Evolutionary conservation across 2,888 invertebrate species (phyloP).

Genomic region (Xanthorhoe spadicearia): DNA sequence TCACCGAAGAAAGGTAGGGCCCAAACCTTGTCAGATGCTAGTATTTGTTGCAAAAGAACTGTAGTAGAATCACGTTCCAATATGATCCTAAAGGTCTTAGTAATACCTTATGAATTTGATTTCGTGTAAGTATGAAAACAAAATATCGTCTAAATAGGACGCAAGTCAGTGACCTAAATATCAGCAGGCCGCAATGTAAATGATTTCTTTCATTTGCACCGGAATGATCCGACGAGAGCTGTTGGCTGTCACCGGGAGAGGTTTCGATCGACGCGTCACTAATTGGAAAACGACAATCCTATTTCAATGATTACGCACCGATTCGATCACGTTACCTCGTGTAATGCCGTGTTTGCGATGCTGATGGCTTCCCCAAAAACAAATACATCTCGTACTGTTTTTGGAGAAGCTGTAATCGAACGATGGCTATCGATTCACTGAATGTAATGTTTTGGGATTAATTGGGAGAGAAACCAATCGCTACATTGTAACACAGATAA

Average conservation of each 20-base stretch:
- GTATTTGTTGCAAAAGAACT: too few species aligned
- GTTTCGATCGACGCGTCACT: conserved; percentile 63
- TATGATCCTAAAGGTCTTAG: too few species aligned
- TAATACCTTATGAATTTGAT: too few species aligned
- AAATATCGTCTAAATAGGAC: neutral
- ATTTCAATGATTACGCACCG: conserved; percentile 74
- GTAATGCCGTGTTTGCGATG: conserved; percentile 41
- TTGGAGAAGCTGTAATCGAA: conserved; percentile 18
- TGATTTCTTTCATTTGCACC: conserved; percentile 26
- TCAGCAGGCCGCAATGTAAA: conserved; percentile 17
- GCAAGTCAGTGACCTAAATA: neutral
- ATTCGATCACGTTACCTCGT: conserved; percentile 53
- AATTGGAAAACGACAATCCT: conserved; percentile 82
- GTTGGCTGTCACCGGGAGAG: conserved; percentile 57
- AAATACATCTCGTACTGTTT: too few species aligned
- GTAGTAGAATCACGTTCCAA: too few species aligned
- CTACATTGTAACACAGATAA: too few species aligned
- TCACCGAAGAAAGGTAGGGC: too few species aligned
- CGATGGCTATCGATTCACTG: neutral
- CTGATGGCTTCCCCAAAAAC: conserved; percentile 47
- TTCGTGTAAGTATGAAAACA: neutral
- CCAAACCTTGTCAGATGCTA: too few species aligned
- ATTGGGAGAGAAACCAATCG: neutral
- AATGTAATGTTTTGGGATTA: neutral
- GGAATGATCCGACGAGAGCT: conserved; percentile 40